Conservation (phyloP, 2,113 vertebrate species). For the Crotalus tigris region DNA sequence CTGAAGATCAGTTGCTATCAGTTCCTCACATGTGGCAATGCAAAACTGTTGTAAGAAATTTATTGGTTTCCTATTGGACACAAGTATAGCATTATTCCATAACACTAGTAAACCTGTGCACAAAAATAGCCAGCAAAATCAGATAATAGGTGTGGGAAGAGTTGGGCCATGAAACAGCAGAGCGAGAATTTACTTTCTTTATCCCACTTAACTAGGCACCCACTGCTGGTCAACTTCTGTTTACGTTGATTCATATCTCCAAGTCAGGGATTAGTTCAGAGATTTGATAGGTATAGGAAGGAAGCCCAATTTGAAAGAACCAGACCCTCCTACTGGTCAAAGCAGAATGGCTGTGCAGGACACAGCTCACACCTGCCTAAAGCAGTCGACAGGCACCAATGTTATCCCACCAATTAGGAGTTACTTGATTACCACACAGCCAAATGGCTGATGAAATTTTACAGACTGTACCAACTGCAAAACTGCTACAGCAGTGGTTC, state of each 20-base stretch:
- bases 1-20: neutral
- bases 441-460: neutral
- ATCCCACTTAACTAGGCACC: neutral
- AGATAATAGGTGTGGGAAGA: neutral
- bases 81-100: neutral
- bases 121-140: neutral
- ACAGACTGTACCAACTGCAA: neutral
- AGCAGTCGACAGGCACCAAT: neutral
- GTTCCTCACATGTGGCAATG: neutral
- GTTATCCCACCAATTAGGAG: neutral
- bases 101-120: neutral
- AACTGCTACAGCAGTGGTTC: neutral
- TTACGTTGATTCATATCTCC: neutral
- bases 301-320: neutral
- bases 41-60: neutral
- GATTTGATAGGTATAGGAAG: neutral
- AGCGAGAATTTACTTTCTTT: neutral
- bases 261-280: neutral
- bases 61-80: neutral
- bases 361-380: neutral
- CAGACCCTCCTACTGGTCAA: neutral
- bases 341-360: neutral
- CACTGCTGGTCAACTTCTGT: neutral
- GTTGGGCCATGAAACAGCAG: neutral
- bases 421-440: neutral